Conservation (phyloP, 1,140 invertebrate genomes). For the Calliphora vicina region DNA sequence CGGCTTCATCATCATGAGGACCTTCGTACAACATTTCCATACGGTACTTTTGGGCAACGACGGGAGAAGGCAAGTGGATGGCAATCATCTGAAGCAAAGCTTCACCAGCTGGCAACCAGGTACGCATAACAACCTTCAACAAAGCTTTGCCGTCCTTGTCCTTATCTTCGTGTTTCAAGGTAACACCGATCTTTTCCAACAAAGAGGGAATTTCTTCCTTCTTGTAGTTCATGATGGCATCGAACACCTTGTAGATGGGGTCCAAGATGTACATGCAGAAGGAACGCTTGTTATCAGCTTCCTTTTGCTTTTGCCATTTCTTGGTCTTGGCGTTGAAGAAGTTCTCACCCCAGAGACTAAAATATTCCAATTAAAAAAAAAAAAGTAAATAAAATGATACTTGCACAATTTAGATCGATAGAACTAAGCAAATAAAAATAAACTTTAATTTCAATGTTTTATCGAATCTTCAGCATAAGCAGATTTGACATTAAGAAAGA, state of each 20-base stretch:
- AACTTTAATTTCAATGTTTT: constrained; percentile 17
- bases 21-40: constrained; percentile 99
- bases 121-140: constrained; percentile 96
- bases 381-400: neutral
- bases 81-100: constrained; percentile 99
- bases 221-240: constrained; percentile 97
- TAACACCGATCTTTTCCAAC: constrained; percentile 89
- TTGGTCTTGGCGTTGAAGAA: constrained; percentile 98
- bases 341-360: constrained; percentile 92
- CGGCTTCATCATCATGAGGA: constrained; percentile 96
- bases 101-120: constrained; percentile 99
- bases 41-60: constrained; percentile 98
- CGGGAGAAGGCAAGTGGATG: constrained; percentile 98
- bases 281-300: constrained; percentile 90
- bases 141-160: constrained; percentile 94
- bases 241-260: constrained; percentile 99
- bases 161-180: constrained; percentile 92
- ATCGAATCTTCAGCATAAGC: constrained; percentile 62
- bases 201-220: constrained; percentile 92
- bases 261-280: constrained; percentile 99
- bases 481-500: constrained; percentile 70
- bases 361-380: neutral
- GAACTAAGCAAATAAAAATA: too few species aligned
- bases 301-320: constrained; percentile 96
- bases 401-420: too few species aligned